These are phyloP conservation scores for Hanleya hanleyi DNA, from an alignment of 2,888 invertebrate genomes.

Conservation along the genomic window DNA sequence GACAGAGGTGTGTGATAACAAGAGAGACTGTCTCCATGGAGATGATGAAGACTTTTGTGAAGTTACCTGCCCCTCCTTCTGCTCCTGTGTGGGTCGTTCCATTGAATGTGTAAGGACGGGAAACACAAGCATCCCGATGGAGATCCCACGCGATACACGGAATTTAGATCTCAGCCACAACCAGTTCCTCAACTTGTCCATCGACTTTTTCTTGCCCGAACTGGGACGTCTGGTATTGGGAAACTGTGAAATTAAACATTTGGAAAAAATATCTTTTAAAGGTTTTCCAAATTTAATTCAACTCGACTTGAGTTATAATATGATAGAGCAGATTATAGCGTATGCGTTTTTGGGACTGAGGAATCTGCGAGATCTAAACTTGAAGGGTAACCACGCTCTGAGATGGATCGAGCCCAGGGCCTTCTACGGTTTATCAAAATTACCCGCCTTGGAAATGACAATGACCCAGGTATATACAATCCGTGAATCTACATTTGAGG, in stretches of 20 bases:
- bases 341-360: not conserved
- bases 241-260: not conserved
- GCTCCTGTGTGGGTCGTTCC: not conserved
- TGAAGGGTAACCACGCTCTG: not conserved
- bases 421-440: not conserved
- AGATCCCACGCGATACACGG: not conserved
- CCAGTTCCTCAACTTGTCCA: not conserved
- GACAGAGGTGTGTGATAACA: constrained; percentile 51
- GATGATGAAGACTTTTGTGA: constrained; percentile 60
- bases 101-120: not conserved
- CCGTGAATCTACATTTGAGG: not conserved
- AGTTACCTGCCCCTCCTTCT: constrained; percentile 20
- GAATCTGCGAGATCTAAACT: not conserved
- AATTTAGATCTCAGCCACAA: not conserved
- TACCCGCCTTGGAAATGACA: not conserved
- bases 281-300: not conserved
- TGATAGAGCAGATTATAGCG: not conserved
- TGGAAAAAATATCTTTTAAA: not conserved
- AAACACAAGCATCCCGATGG: not conserved
- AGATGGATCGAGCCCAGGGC: not conserved
- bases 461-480: not conserved
- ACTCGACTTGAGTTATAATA: not conserved
- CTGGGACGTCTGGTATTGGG: not conserved
- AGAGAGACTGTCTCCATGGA: constrained; percentile 57
- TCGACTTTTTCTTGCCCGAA: not conserved